phyloP scores from a whole-genome alignment of 2,113 vertebrate species.

The Bothrops jararaca region DNA sequence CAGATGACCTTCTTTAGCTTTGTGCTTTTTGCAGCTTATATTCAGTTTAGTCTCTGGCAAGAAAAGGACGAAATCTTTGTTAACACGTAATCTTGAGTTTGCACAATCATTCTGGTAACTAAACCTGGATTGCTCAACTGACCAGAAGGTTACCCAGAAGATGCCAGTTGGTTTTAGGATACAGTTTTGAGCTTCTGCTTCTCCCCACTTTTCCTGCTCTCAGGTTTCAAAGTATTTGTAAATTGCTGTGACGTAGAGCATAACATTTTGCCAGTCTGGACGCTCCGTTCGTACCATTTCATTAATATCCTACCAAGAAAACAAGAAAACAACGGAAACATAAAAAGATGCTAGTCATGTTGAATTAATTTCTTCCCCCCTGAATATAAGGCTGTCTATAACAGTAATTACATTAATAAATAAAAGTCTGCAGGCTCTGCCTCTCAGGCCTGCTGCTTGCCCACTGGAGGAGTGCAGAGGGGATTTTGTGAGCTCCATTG shows the following conservation, averaged over 20 bases:
- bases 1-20: conserved; percentile 37
- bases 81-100: conserved; percentile 41
- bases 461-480: background rate
- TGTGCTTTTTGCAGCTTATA: conserved; percentile 31
- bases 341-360: background rate
- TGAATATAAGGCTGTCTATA: background rate
- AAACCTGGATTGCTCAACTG: conserved; percentile 43
- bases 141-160: conserved; percentile 38
- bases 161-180: conserved; percentile 46
- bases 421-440: background rate
- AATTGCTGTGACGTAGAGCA: conserved; percentile 95
- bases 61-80: conserved; percentile 36
- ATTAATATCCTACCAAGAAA: conserved; percentile 84
- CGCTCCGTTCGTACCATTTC: conserved; percentile 94
- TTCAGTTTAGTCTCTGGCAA: conserved; percentile 23
- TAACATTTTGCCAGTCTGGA: conserved; percentile 95
- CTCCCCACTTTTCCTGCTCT: conserved; percentile 41
- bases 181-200: conserved; percentile 37
- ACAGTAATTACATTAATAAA: background rate
- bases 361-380: background rate
- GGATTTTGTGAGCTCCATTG: background rate
- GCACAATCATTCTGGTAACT: conserved; percentile 32
- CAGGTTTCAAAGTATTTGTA: conserved; percentile 99
- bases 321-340: background rate
- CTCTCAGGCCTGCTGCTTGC: background rate